Percentiles rank a stretch among this genome's conserved stretches.
Evolutionary conservation across 2,113 vertebrate genomes (phyloP).

Genomic region (Aspiorhynchus laticeps): DNA sequence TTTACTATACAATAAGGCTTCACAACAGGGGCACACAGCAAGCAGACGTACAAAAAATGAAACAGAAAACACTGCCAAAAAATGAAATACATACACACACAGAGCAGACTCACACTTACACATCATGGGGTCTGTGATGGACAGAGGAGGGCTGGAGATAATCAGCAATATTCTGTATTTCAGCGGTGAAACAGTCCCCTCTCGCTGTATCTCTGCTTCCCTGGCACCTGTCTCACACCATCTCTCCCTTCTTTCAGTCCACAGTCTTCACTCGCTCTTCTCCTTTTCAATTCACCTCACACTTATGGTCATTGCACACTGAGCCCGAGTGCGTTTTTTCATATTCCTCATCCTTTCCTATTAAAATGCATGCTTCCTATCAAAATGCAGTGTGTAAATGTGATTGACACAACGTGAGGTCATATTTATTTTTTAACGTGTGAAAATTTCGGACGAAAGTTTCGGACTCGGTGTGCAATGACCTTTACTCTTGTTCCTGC

Average conservation of each 20-base stretch:
- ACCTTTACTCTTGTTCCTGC: neutral
- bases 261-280: neutral
- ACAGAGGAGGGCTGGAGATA: neutral
- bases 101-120: neutral
- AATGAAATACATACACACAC: conserved; percentile 11
- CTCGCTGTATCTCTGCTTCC: neutral
- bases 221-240: neutral
- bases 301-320: too few species aligned
- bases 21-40: conserved; percentile 17
- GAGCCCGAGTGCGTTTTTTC: too few species aligned
- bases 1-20: conserved; percentile 1
- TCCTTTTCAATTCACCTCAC: conserved; percentile 8
- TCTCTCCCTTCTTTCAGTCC: neutral
- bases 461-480: too few species aligned
- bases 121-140: neutral
- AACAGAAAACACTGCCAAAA: neutral
- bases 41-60: conserved; percentile 16
- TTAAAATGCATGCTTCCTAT: too few species aligned
- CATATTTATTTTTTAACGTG: too few species aligned
- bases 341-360: too few species aligned
- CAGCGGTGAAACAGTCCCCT: neutral
- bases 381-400: too few species aligned
- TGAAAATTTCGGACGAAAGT: too few species aligned
- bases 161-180: conserved; percentile 36
- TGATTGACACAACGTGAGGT: too few species aligned